phyloP scores from a whole-genome alignment of 2,888 invertebrate genomes.

The Dione vanillae region DNA sequence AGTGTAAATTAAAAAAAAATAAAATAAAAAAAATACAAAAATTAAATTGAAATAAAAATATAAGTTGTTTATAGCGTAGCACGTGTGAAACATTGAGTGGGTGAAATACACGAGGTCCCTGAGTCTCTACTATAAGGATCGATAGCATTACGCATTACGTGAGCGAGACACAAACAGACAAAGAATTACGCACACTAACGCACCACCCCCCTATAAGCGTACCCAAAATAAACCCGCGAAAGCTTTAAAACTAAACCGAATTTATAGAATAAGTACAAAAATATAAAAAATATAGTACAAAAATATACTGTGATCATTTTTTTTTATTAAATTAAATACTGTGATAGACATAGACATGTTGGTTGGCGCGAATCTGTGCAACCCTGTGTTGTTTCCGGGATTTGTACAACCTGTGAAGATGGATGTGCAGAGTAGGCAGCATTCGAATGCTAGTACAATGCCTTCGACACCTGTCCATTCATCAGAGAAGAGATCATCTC shows the following conservation, averaged over 20 bases:
- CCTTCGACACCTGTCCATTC: slow-evolving; percentile 76
- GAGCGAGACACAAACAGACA: slow-evolving; percentile 61
- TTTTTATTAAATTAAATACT: slow-evolving; percentile 47
- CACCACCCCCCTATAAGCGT: slow-evolving; percentile 58
- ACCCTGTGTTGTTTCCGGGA: slow-evolving; percentile 68
- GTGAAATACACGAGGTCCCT: slow-evolving; percentile 64
- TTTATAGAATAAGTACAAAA: slow-evolving; percentile 70
- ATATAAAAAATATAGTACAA: slow-evolving; percentile 70
- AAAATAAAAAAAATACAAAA: slow-evolving; percentile 46
- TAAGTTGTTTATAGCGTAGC: slow-evolving; percentile 51
- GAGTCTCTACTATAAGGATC: slow-evolving; percentile 80
- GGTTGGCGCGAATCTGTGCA: slow-evolving; percentile 71
- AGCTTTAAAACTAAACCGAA: slow-evolving; percentile 82
- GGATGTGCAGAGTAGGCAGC: slow-evolving; percentile 53
- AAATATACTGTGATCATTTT: slow-evolving; percentile 51
- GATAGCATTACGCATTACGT: slow-evolving; percentile 84
- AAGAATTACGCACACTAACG: slow-evolving; percentile 61
- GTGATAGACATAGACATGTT: slow-evolving; percentile 71
- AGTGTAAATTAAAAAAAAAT: slow-evolving; percentile 43
- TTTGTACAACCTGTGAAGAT: slow-evolving; percentile 58
- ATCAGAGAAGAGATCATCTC: slow-evolving; percentile 59
- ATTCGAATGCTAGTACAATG: slow-evolving; percentile 67
- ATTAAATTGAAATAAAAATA: slow-evolving; percentile 43
- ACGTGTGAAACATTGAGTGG: slow-evolving; percentile 63
- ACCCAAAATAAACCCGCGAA: slow-evolving; percentile 69